phyloP scores from a whole-genome alignment of 2,113 vertebrate species.

The Candoia aspera region DNA sequence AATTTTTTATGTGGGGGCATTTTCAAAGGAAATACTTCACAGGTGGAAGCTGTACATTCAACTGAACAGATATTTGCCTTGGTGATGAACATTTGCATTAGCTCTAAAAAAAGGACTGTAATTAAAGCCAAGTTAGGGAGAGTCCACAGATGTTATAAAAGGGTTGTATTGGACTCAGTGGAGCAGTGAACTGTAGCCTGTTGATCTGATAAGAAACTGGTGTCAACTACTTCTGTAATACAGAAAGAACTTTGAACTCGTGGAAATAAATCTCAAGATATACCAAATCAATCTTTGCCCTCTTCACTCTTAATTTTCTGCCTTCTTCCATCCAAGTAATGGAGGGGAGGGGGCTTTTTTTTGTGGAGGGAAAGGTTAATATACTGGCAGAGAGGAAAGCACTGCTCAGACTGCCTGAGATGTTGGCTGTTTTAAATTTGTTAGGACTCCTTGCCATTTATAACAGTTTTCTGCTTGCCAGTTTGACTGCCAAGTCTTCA shows the following conservation, averaged over 20 bases:
- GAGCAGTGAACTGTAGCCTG: slow-evolving; percentile 11
- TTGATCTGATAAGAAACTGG: slow-evolving; percentile 18
- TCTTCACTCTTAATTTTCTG: slow-evolving; percentile 7
- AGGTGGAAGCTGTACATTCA: neutral
- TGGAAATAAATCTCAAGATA: neutral
- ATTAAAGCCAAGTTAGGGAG: neutral
- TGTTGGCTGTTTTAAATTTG: slow-evolving; percentile 1
- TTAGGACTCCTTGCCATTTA: neutral
- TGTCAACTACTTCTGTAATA: neutral
- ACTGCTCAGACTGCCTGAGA: neutral
- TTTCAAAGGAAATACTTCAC: neutral
- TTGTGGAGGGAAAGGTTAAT: neutral
- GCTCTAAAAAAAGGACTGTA: neutral
- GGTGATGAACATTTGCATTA: neutral
- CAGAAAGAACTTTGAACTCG: neutral
- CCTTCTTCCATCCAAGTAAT: slow-evolving; percentile 3
- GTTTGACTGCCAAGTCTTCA: neutral
- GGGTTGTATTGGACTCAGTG: neutral
- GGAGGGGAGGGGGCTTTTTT: neutral
- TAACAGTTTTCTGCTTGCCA: neutral
- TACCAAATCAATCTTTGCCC: neutral
- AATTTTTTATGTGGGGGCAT: neutral
- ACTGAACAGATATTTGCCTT: neutral
- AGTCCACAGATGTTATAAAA: neutral
- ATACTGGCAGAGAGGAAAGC: neutral